phyloP scores from a whole-genome alignment of 1,140 invertebrate genomes.

The Zeugodacus cucurbitae region DNA sequence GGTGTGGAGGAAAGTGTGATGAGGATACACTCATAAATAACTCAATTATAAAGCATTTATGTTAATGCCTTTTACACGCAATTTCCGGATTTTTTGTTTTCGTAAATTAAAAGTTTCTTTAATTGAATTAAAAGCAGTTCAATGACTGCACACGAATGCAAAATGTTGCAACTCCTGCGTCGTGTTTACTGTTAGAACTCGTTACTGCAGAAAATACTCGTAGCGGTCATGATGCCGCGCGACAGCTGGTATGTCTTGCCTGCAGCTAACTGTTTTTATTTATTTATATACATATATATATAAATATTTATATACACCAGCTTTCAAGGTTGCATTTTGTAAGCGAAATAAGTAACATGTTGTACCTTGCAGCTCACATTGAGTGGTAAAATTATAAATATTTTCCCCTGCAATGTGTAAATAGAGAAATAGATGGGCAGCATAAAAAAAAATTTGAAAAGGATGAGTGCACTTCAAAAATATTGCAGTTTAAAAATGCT shows the following conservation, averaged over 20 bases:
- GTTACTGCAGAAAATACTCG: not conserved
- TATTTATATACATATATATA: not conserved
- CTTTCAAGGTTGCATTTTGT: not conserved
- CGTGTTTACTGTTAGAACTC: not conserved
- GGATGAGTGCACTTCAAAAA: too few species aligned
- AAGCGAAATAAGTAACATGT: not conserved
- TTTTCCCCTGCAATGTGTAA: not conserved
- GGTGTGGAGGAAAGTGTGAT: too few species aligned
- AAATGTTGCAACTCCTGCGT: not conserved
- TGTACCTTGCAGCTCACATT: not conserved
- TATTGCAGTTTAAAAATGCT: too few species aligned
- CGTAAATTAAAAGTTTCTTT: not conserved
- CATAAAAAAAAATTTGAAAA: not conserved
- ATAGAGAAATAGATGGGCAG: not conserved
- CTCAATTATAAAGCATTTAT: not conserved
- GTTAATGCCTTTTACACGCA: not conserved
- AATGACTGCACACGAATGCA: slow-evolving; percentile 19
- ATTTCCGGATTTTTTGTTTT: not conserved
- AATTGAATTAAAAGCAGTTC: slow-evolving; percentile 25
- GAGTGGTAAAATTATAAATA: not conserved
- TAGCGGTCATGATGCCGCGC: not conserved
- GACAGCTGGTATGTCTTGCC: not conserved
- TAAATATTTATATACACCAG: too few species aligned
- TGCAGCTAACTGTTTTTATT: not conserved
- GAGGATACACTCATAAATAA: too few species aligned